These are phyloP conservation scores for Tachycineta bicolor DNA, from an alignment of 2,113 vertebrate genomes.

Conservation along the genomic window DNA sequence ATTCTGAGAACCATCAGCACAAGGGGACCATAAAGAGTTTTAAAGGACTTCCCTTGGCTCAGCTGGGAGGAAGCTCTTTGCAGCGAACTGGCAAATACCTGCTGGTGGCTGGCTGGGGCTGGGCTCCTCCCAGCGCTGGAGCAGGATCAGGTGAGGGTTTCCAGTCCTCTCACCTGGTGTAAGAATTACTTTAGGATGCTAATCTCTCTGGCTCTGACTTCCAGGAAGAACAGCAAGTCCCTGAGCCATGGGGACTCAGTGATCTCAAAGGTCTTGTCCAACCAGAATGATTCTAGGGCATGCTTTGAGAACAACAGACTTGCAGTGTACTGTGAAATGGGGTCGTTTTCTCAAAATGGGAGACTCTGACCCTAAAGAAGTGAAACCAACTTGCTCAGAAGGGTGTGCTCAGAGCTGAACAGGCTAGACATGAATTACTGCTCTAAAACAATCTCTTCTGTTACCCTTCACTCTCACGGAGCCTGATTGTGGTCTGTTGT, in stretches of 20 bases:
- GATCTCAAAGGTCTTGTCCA: background rate
- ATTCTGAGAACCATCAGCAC: background rate
- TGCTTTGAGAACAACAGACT: background rate
- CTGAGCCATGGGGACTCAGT: background rate
- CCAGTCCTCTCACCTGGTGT: background rate
- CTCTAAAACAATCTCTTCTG: background rate
- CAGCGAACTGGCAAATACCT: background rate
- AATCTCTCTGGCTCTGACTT: background rate
- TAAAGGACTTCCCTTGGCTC: background rate
- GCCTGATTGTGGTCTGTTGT: background rate
- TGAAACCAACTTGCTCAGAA: background rate
- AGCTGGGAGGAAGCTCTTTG: background rate
- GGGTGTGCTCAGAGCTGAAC: background rate
- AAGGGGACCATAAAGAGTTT: constrained; percentile 6
- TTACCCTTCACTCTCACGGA: background rate
- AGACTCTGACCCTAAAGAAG: background rate
- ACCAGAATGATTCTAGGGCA: background rate
- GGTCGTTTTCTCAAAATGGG: background rate
- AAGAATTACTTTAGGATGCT: background rate
- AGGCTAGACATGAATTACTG: background rate
- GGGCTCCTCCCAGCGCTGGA: background rate
- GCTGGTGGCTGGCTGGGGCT: background rate
- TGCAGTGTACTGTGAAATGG: background rate
- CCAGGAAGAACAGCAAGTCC: background rate
- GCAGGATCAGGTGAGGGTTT: background rate